Base-by-base conservation (phyloP, 2,888 invertebrate species). In the Synergus umbraculus region DNA sequence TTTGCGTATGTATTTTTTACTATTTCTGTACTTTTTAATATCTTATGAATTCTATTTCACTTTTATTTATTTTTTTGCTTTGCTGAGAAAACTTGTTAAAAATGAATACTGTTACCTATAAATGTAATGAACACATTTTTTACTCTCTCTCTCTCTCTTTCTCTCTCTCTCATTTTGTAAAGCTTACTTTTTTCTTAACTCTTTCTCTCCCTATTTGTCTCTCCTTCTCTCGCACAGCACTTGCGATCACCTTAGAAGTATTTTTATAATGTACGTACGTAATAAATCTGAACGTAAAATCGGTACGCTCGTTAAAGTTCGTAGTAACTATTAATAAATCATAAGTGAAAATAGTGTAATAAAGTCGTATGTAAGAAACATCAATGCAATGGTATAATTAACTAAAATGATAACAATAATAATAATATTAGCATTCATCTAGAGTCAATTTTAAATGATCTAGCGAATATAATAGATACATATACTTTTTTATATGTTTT, bases 61-160 rank as follows among this genome's bases (percentile, higher is more conserved):
- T 66, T 69, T 81, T 58, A 67, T 29, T 29, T 29, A 49, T 80
- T 77, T 79, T 78, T 76, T 81, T 76, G 63, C 66, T 76, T 80
- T 78, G 76, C 58, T 81, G 83, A 83, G 83, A 83, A 82, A 84
- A 83, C 84, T 84, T 78, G 66, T 85, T 87, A 84, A 82, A 89
- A 88, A 87, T 87, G 87, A 90, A 90, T 90, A 90, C 90, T 90
- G 90, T 89, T 89, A 87, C 86, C 88, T 89, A 89, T 86, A 88
- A 88, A 86, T 87, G 85, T 90, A 90, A 89, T 90, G 90, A 90
- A 90, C 90, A 90, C 90, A 90, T 89, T 87, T 84, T 82, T 81
- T 80, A 46, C 65, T 82, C 66, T 65, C 44, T 73, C 60, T 73
- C 60, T 82, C 60, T 76, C 58, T 69, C 76, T 79, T 41, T 78